A percentile compares a stretch with the other conserved stretches of the same genome.
phyloP scores from a whole-genome alignment of 2,797 vertebrate species.

The Paedocypris micromegethes region DNA sequence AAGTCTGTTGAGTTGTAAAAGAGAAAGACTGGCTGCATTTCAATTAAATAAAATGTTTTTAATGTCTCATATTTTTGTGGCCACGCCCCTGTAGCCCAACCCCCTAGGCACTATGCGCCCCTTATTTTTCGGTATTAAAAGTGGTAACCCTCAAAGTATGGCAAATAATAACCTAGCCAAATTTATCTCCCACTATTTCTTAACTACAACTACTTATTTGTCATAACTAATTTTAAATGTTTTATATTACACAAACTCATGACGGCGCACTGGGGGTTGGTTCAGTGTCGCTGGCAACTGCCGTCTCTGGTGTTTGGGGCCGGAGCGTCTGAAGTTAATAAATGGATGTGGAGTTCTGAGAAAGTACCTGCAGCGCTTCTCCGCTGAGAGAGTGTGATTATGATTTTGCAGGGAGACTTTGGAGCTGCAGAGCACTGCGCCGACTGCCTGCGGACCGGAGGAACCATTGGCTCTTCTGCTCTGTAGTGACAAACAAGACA shows the following conservation, averaged over 20 bases:
- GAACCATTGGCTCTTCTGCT: slow-evolving; percentile 61
- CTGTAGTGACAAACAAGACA: slow-evolving; percentile 51
- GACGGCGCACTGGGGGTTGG: slow-evolving; percentile 44
- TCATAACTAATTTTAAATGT: not conserved
- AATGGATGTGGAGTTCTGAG: slow-evolving; percentile 10
- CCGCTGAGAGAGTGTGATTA: slow-evolving; percentile 61
- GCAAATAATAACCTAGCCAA: no score
- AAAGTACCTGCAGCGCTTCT: slow-evolving; percentile 70
- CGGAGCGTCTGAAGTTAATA: slow-evolving; percentile 24
- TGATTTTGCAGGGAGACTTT: slow-evolving; percentile 53
- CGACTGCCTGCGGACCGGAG: slow-evolving; percentile 44
- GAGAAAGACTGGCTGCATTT: no score
- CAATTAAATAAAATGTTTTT: no score
- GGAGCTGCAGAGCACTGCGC: slow-evolving; percentile 50
- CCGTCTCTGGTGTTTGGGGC: not conserved
- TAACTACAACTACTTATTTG: no score
- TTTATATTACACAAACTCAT: slow-evolving; percentile 26
- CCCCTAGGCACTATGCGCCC: no score
- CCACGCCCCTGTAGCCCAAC: no score
- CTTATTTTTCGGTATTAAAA: no score
- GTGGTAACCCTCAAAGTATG: no score
- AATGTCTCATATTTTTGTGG: no score
- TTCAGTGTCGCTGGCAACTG: slow-evolving; percentile 49
- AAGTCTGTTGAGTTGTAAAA: no score
- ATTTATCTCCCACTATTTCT: no score